Conservation (phyloP, 2,888 invertebrate species). For the Pegoplata infirma region DNA sequence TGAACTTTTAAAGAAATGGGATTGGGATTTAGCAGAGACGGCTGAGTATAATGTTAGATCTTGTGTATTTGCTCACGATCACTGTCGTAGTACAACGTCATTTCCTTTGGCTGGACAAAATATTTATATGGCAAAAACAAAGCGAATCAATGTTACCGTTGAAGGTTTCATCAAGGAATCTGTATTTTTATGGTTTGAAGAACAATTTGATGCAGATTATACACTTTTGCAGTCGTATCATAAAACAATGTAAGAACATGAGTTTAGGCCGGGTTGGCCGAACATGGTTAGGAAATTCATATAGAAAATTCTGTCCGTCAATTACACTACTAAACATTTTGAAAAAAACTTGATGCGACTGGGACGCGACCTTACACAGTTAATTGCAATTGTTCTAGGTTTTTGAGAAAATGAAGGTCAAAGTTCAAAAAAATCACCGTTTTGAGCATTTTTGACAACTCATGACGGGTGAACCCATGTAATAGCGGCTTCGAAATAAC, state of each 20-base stretch:
- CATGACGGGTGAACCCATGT: too few relatives aligned
- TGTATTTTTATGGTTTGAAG: constrained; percentile 60
- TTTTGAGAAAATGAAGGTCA: too few relatives aligned
- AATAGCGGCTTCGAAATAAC: too few relatives aligned
- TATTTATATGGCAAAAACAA: constrained; percentile 57
- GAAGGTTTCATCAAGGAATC: constrained; percentile 45
- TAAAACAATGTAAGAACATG: constrained; percentile 49
- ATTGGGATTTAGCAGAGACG: constrained; percentile 46
- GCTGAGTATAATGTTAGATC: constrained; percentile 57
- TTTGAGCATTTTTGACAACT: too few relatives aligned
- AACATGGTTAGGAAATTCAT: too few relatives aligned
- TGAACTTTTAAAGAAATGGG: constrained; percentile 50
- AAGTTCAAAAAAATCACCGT: too few relatives aligned
- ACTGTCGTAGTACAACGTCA: constrained; percentile 54
- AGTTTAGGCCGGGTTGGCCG: too few relatives aligned
- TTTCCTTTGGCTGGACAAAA: constrained; percentile 61
- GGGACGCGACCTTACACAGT: too few relatives aligned
- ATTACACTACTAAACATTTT: too few relatives aligned
- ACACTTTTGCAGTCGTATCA: constrained; percentile 38
- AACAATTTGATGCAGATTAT: constrained; percentile 53
- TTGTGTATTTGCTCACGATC: constrained; percentile 57
- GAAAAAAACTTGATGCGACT: too few relatives aligned
- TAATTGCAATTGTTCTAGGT: too few relatives aligned
- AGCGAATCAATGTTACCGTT: constrained; percentile 32
- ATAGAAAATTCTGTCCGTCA: too few relatives aligned